A percentile compares a stretch with the other conserved stretches of the same genome.
Conservation (phyloP, 2,888 invertebrate genomes). For the Leptothorax acervorum region DNA sequence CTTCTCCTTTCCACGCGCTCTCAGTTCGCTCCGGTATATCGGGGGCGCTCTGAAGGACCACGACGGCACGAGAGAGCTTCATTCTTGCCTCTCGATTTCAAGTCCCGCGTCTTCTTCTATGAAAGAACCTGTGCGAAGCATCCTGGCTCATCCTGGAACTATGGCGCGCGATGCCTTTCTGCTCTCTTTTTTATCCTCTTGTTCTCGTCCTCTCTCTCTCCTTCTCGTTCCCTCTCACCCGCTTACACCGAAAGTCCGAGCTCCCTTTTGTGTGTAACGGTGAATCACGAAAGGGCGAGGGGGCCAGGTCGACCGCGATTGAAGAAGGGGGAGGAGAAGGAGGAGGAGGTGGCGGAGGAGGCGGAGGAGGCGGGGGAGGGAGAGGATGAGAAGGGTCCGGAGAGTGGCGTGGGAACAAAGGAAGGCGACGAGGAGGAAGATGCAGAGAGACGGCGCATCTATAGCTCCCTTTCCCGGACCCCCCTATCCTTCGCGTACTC, state of each 20-base stretch:
- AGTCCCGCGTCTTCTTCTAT: conserved; percentile 57
- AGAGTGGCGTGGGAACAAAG: conserved; percentile 84
- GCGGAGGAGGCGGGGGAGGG: conserved; percentile 26
- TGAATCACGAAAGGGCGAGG: conserved; percentile 79
- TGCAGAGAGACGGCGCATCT: conserved; percentile 47
- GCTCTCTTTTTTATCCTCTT: conserved; percentile 47
- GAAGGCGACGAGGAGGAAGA: conserved; percentile 74
- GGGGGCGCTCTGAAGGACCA: conserved; percentile 13
- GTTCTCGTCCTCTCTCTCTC: conserved; percentile 41
- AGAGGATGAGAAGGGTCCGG: conserved; percentile 62
- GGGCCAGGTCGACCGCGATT: conserved; percentile 68
- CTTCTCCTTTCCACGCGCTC: conserved; percentile 23
- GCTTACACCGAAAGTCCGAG: conserved; percentile 65
- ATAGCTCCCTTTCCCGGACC: conserved; percentile 18
- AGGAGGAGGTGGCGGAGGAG: conserved; percentile 39
- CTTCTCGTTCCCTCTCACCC: conserved; percentile 52
- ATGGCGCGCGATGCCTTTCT: conserved; percentile 54
- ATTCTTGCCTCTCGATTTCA: conserved; percentile 68
- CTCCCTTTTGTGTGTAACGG: conserved; percentile 78
- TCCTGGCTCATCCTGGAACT: conserved; percentile 64
- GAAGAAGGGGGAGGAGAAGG: conserved; percentile 51
- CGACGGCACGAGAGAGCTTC: conserved; percentile 51
- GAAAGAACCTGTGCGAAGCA: conserved; percentile 56
- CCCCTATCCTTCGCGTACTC: conserved; percentile 18
- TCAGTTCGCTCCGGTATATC: conserved; percentile 37